Evolutionary conservation across 2,113 vertebrate species (phyloP).

Genomic region (Amazona vittata): DNA sequence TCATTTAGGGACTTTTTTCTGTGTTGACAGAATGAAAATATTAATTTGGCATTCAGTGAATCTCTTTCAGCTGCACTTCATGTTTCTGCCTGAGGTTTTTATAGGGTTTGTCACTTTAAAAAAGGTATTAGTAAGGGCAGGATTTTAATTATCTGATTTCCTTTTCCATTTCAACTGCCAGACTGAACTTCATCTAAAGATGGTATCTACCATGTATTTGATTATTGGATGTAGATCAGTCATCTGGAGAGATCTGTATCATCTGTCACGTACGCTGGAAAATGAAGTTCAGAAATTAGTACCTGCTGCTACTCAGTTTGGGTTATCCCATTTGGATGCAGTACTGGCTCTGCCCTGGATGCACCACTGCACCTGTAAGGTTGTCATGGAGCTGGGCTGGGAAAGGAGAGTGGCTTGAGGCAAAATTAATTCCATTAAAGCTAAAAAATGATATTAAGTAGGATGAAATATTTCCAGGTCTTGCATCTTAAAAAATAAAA

Average conservation of each 20-base stretch:
- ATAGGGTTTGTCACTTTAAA: slow-evolving; percentile 61
- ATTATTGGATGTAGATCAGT: slow-evolving; percentile 37
- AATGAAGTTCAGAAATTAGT: background rate
- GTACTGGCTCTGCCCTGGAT: background rate
- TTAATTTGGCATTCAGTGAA: slow-evolving; percentile 64
- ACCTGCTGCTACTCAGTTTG: background rate
- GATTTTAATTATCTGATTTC: slow-evolving; percentile 62
- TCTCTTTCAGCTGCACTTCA: slow-evolving; percentile 53
- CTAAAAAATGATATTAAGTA: too few species aligned
- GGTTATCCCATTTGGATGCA: background rate
- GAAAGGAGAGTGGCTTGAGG: background rate
- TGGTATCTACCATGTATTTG: slow-evolving; percentile 12
- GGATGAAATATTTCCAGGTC: background rate
- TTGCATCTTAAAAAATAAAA: background rate
- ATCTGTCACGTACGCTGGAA: background rate
- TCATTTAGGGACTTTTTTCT: slow-evolving; percentile 21
- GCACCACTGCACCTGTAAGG: background rate
- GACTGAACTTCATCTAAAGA: slow-evolving; percentile 50
- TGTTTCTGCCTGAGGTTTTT: slow-evolving; percentile 48
- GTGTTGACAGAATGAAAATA: slow-evolving; percentile 63
- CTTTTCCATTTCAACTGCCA: slow-evolving; percentile 58
- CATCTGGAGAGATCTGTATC: background rate
- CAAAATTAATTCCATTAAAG: background rate
- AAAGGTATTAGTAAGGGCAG: slow-evolving; percentile 52
- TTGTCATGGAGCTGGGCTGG: background rate